phyloP scores from a whole-genome alignment of 1,140 invertebrate genomes.

The Acromyrmex echinatior region DNA sequence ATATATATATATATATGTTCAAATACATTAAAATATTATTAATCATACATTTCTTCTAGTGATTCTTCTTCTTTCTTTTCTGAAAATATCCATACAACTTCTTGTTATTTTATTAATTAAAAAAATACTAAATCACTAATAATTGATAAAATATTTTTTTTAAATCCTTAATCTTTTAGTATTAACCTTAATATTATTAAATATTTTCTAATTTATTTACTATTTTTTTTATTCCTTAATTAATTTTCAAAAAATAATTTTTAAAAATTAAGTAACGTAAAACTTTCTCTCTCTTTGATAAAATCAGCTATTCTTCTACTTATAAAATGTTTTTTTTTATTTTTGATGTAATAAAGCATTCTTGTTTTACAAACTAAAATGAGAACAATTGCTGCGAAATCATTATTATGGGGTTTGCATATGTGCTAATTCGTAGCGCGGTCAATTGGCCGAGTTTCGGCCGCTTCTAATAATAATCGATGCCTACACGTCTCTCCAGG shows the following conservation, averaged over 20 bases:
- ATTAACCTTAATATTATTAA: neutral
- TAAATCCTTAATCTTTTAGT: neutral
- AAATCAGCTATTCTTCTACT: neutral
- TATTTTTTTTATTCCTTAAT: neutral
- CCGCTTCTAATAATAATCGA: slow-evolving; percentile 77
- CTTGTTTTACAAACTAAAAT: slow-evolving; percentile 6
- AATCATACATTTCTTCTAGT: neutral
- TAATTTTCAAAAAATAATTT: neutral
- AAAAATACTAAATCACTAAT: neutral
- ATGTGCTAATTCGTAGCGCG: slow-evolving; percentile 47
- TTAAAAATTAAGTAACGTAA: neutral
- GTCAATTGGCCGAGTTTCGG: slow-evolving; percentile 63
- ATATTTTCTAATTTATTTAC: neutral
- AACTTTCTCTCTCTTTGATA: no score
- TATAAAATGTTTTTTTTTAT: neutral
- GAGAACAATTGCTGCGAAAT: neutral
- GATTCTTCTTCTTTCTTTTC: neutral
- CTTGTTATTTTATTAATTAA: neutral
- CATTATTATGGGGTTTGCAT: slow-evolving; percentile 23
- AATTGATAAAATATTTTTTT: neutral
- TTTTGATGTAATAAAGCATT: neutral
- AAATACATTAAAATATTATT: neutral
- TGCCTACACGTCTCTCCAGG: slow-evolving; percentile 64
- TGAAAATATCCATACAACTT: neutral
- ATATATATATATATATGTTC: neutral